Evolutionary conservation across 2,113 vertebrate genomes (phyloP), one percentile per base, ranked within the genome.

Genomic region (Ameiurus melas): DNA sequence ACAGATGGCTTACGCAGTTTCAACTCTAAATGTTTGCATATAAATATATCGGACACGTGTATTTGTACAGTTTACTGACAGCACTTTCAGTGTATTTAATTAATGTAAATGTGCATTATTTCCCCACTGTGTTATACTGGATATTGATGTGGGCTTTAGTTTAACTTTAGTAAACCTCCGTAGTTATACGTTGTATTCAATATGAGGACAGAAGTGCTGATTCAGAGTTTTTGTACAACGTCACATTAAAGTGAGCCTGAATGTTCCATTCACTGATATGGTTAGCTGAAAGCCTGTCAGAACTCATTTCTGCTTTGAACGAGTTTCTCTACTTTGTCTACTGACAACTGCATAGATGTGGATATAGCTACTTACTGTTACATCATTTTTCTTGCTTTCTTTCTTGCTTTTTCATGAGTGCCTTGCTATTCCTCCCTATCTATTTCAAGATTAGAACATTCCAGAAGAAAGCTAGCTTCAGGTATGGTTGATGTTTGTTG

Each of bases 391-490:
- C n/a, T n/a, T n/a, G n/a, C 6, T 47, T 47, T 47, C 6, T 47
- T 47, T 47, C 0, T 47, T 47, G 0, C 5, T 70, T 70, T 17
- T 70, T 33, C 39, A 5, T 19, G 33, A 30, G 58, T 85, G 62
- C 3, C 60, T 73, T 17, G 10, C 30, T 97, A 96, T 97, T 97
- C 98, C 98, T 98, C 4, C 9, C 4, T 33, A 33, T 70, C 66
- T 70, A 33, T 1, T 70, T 33, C 14, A 1, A 70, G 30, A 70
- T n/a, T 30, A 68, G 12, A n/a, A 30, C 9, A 68, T 68, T 68
- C n/a, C 27, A 68, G 4, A 14, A 68, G n/a, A 30, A 68, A 14
- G n/a, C 12, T 30, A 68, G 27, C 4, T 14, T n/a, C 4, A 4
- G 12, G 14, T n/a, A 68, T 30, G 66, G 30, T 16, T 33, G 30